Conservation (phyloP, 2,797 vertebrate species). For the Champsocephalus esox region DNA sequence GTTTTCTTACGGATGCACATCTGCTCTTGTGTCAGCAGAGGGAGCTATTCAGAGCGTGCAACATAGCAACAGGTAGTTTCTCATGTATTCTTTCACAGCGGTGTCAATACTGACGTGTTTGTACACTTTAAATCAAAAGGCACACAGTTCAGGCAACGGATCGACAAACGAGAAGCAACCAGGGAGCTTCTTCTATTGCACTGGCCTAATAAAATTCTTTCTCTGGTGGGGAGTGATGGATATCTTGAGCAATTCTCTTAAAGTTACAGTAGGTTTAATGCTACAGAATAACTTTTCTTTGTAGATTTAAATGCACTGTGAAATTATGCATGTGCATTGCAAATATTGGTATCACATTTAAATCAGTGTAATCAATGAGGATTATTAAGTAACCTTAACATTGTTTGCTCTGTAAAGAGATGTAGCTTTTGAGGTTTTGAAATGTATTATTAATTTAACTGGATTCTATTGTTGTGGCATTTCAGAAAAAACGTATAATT, state of each 20-base stretch:
- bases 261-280: background rate
- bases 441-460: background rate
- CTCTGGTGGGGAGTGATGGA: conserved; percentile 47
- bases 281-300: background rate
- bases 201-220: conserved; percentile 3
- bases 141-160: conserved; percentile 6
- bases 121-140: conserved; percentile 20
- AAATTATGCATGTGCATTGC: background rate
- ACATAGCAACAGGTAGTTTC: conserved; percentile 56
- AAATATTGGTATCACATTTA: too few relatives aligned
- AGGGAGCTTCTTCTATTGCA: conserved; percentile 42
- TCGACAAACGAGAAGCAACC: conserved; percentile 6
- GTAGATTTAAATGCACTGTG: background rate
- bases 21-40: conserved; percentile 52
- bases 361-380: background rate
- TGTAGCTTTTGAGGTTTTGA: background rate
- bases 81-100: conserved; percentile 31
- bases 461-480: background rate
- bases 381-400: conserved; percentile 2
- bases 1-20: conserved; percentile 30
- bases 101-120: conserved; percentile 31
- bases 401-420: conserved; percentile 2
- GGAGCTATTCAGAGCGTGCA: conserved; percentile 44
- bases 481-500: background rate
- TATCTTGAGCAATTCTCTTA: background rate